Percentiles rank a stretch among this genome's conserved stretches.
phyloP scores from a whole-genome alignment of 2,113 vertebrate species.

The Neomonachus schauinslandi region DNA sequence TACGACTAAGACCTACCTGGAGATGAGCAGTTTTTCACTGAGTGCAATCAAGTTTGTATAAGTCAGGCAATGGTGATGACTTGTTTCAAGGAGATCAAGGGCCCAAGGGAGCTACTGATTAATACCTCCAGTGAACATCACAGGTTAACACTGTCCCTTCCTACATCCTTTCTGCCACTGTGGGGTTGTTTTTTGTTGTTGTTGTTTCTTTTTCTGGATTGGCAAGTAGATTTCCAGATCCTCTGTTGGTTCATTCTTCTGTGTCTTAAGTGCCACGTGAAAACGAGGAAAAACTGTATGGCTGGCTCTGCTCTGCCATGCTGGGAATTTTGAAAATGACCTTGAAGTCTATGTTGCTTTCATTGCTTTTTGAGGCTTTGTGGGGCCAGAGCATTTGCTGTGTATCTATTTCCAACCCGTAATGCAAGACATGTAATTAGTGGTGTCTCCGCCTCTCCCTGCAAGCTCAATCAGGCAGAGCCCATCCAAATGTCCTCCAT shows the following conservation, averaged over 20 bases:
- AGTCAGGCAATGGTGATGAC: constrained; percentile 24
- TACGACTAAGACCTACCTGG: background rate
- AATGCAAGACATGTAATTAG: constrained; percentile 75
- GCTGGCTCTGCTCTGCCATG: constrained; percentile 41
- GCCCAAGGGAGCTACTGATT: constrained; percentile 36
- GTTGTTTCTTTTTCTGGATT: background rate
- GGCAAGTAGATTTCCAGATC: constrained; percentile 49
- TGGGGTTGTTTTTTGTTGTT: background rate
- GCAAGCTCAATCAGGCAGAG: constrained; percentile 73
- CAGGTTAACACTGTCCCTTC: background rate
- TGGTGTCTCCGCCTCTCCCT: constrained; percentile 56
- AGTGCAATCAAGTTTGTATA: constrained; percentile 26
- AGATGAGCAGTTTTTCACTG: constrained; percentile 39
- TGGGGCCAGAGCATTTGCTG: constrained; percentile 66
- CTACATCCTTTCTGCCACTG: constrained; percentile 14
- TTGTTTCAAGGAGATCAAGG: constrained; percentile 33
- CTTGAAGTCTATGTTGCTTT: constrained; percentile 60
- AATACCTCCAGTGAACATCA: constrained; percentile 48
- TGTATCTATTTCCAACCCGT: constrained; percentile 76
- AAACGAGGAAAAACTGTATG: constrained; percentile 25
- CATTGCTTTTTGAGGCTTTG: constrained; percentile 60
- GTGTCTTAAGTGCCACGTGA: constrained; percentile 40
- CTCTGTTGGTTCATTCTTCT: constrained; percentile 12
- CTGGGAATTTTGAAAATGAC: constrained; percentile 66
- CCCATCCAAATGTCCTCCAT: constrained; percentile 49